These are phyloP conservation scores for Drosophila pseudoananassae DNA, from an alignment of 1,140 invertebrate genomes.

Conservation along the genomic window DNA sequence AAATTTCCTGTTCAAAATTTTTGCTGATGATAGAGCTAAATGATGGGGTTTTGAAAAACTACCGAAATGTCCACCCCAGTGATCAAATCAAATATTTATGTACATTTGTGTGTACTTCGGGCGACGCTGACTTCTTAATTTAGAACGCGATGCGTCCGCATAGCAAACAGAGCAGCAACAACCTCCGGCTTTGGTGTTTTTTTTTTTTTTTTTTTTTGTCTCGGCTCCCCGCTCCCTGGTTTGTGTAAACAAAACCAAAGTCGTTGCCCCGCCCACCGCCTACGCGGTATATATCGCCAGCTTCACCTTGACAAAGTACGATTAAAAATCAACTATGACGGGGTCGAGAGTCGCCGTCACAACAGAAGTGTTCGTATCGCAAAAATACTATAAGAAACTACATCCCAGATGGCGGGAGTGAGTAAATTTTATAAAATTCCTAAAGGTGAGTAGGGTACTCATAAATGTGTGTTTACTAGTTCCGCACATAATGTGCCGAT, in stretches of 20 bases:
- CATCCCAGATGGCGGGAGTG: slow-evolving; percentile 22
- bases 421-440: slow-evolving; percentile 15
- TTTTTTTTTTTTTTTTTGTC: not conserved
- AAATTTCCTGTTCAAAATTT: not conserved
- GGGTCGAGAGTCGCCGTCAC: slow-evolving; percentile 43
- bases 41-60: slow-evolving; percentile 4
- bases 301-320: slow-evolving; percentile 65
- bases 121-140: slow-evolving; percentile 62
- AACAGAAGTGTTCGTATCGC: slow-evolving; percentile 36
- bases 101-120: slow-evolving; percentile 51
- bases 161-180: slow-evolving; percentile 55
- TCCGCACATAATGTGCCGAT: slow-evolving; percentile 21
- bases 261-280: slow-evolving; percentile 19
- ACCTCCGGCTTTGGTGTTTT: slow-evolving; percentile 7
- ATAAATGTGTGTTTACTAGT: slow-evolving; percentile 31
- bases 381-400: slow-evolving; percentile 26
- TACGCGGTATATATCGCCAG: slow-evolving; percentile 13
- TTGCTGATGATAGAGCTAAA: slow-evolving; percentile 1
- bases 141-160: slow-evolving; percentile 69
- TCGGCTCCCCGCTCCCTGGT: not conserved
- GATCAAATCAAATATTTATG: slow-evolving; percentile 39
- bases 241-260: slow-evolving; percentile 70
- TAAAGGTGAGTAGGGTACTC: slow-evolving; percentile 29
- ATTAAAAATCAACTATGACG: slow-evolving; percentile 55
- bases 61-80: slow-evolving; percentile 48